Conservation (phyloP, 2,113 vertebrate genomes). For the Megaleporinus macrocephalus region DNA sequence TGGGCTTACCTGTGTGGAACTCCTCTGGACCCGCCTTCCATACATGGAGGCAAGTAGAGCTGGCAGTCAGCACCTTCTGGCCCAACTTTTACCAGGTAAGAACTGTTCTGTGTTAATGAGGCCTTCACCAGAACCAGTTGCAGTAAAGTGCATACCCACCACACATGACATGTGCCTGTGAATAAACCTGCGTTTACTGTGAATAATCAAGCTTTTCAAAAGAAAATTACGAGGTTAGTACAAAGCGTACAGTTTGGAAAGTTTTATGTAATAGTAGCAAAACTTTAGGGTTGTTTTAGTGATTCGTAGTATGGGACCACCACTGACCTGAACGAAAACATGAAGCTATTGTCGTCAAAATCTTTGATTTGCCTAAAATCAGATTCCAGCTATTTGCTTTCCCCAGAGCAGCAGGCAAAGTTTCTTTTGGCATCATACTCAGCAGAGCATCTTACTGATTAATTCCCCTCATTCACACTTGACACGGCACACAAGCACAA, state of each 20-base stretch:
- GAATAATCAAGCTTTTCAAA: neutral
- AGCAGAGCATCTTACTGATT: constrained; percentile 28
- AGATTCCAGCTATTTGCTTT: neutral
- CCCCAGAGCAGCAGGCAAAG: neutral
- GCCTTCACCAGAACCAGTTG: neutral
- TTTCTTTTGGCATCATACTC: neutral
- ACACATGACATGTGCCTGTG: neutral
- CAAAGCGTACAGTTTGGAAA: too few species aligned
- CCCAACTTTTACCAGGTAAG: constrained; percentile 95
- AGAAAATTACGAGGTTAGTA: too few species aligned
- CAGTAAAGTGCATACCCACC: neutral
- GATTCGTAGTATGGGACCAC: neutral
- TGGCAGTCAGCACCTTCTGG: constrained; percentile 97
- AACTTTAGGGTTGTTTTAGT: too few species aligned
- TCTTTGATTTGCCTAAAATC: neutral
- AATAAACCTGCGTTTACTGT: neutral
- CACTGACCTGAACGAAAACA: neutral
- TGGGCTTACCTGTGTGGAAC: constrained; percentile 91
- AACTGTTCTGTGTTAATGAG: neutral
- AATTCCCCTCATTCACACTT: constrained; percentile 26
- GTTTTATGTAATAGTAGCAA: too few species aligned
- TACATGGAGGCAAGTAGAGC: constrained; percentile 88
- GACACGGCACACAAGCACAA: constrained; percentile 24
- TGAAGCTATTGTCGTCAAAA: neutral
- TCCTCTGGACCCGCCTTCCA: constrained; percentile 81